phyloP scores from a whole-genome alignment of 35 echinoderm and acorn worm species.

The Ophiothrix spiculata region DNA sequence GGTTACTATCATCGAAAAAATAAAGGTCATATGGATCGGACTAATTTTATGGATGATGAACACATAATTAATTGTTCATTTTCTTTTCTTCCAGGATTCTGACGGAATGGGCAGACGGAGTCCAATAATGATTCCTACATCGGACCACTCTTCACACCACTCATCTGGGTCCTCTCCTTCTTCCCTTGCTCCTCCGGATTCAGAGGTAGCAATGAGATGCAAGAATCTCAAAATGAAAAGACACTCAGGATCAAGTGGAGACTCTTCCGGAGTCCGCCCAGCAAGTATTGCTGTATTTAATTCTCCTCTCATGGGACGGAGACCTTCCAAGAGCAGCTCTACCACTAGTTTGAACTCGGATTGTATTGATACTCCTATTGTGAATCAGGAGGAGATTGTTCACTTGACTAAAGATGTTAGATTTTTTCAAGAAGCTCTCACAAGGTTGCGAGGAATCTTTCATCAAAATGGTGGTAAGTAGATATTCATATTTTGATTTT shows the following conservation, averaged over 20 bases:
- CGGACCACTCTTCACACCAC: not conserved
- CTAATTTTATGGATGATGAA: too few species aligned
- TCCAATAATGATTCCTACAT: not conserved
- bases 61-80: too few species aligned
- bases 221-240: slow-evolving; percentile 28
- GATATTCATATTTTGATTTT: too few species aligned
- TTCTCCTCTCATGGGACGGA: slow-evolving; percentile 41
- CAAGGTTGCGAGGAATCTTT: slow-evolving; percentile 59
- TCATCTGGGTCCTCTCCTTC: not conserved
- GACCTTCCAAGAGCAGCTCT: slow-evolving; percentile 84
- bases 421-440: slow-evolving; percentile 78
- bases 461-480: slow-evolving; percentile 54
- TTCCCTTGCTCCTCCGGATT: slow-evolving; percentile 20
- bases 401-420: slow-evolving; percentile 84
- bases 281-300: slow-evolving; percentile 57
- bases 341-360: slow-evolving; percentile 94
- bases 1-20: too few species aligned
- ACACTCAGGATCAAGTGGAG: slow-evolving; percentile 25
- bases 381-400: slow-evolving; percentile 93
- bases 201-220: not conserved
- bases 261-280: slow-evolving; percentile 18
- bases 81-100: not conserved
- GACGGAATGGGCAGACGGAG: slow-evolving; percentile 7
- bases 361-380: slow-evolving; percentile 70
- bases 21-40: too few species aligned